A percentile compares a stretch with the other conserved stretches of the same genome.
Evolutionary conservation across 2,113 vertebrate species (phyloP).

Genomic region (Calyptommatus sinebrachiatus): DNA sequence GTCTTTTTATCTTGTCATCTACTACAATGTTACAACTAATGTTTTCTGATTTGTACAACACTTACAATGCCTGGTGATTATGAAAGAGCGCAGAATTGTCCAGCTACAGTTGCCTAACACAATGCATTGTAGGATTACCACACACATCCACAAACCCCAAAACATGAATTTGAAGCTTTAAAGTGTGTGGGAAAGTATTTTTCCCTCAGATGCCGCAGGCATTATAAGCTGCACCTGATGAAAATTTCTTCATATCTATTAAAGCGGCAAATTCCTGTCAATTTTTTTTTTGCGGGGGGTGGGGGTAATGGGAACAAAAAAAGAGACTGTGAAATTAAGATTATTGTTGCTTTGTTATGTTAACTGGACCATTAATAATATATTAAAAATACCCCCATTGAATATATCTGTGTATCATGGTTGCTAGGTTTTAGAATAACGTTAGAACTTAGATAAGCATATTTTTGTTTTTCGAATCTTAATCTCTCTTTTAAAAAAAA

Average conservation of each 20-base stretch:
- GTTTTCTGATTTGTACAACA: constrained; percentile 19
- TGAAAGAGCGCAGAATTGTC: constrained; percentile 7
- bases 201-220: no score
- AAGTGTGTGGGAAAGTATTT: no score
- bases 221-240: no score
- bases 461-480: not conserved
- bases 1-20: constrained; percentile 25
- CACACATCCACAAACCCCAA: no score
- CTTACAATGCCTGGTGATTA: constrained; percentile 38
- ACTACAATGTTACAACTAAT: constrained; percentile 10
- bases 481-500: not conserved
- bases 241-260: no score
- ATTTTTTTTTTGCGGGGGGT: no score
- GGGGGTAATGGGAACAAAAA: not conserved
- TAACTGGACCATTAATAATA: constrained; percentile 13
- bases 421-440: not conserved
- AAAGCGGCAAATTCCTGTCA: no score
- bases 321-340: not conserved
- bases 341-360: not conserved
- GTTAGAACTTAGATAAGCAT: not conserved
- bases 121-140: not conserved
- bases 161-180: no score
- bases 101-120: constrained; percentile 12
- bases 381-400: constrained; percentile 22
- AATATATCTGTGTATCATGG: not conserved